Conservation (phyloP, 2,797 vertebrate genomes). For the Gobionotothen gibberifrons region DNA sequence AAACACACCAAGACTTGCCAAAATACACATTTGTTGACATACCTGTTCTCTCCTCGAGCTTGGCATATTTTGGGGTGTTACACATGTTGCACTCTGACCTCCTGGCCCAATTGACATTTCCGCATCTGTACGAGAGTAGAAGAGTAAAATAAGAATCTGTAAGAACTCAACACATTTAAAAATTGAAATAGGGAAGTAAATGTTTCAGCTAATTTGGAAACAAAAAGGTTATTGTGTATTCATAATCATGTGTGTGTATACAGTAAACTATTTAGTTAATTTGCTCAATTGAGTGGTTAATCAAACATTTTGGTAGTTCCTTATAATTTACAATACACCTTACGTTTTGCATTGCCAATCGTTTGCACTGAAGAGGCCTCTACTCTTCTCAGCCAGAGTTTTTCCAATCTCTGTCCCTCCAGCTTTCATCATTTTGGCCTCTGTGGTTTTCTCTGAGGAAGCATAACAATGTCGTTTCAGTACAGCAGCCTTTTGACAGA, state of each 20-base stretch:
- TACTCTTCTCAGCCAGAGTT: conserved; percentile 97
- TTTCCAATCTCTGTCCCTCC: conserved; percentile 98
- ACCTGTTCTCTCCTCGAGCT: conserved; percentile 98
- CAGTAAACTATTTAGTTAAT: neutral
- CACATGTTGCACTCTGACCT: conserved; percentile 99
- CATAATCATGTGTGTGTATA: no score
- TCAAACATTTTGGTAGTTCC: neutral
- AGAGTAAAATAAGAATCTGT: neutral
- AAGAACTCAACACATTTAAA: neutral
- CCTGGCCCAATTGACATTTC: conserved; percentile 98
- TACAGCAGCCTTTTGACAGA: neutral
- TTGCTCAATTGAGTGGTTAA: neutral
- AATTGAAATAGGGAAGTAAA: no score
- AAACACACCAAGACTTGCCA: neutral
- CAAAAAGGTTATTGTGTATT: no score
- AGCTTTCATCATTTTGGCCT: conserved; percentile 99
- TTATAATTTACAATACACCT: conserved; percentile 15
- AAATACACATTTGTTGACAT: neutral
- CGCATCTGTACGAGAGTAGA: conserved; percentile 84
- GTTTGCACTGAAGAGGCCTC: conserved; percentile 98
- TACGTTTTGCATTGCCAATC: conserved; percentile 99
- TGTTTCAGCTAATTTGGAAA: neutral
- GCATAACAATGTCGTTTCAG: neutral
- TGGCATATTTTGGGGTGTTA: conserved; percentile 98
- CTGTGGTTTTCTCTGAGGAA: conserved; percentile 93